Percentiles rank a stretch among this genome's conserved stretches.
Evolutionary conservation across 2,113 vertebrate species (phyloP).

Genomic region (Barbus barbus): DNA sequence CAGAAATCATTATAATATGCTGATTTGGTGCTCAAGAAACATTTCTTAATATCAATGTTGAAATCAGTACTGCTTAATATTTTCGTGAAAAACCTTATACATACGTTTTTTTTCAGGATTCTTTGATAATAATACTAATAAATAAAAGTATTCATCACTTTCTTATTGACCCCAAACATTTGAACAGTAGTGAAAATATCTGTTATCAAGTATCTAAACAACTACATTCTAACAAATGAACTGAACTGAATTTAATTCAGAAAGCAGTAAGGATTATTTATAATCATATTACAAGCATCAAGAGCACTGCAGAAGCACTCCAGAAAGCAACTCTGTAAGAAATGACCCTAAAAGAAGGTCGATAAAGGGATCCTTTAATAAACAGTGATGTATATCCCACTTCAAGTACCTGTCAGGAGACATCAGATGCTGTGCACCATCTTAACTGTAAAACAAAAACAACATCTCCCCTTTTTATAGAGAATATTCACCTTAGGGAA

Average conservation of each 20-base stretch:
- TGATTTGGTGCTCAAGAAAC: neutral
- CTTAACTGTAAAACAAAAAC: neutral
- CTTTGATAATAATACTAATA: neutral
- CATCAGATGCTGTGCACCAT: neutral
- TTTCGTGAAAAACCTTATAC: neutral
- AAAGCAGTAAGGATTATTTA: conserved; percentile 24
- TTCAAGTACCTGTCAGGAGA: neutral
- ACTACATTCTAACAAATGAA: neutral
- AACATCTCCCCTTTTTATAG: neutral
- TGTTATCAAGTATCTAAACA: neutral
- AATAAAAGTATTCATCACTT: neutral
- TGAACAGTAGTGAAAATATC: neutral
- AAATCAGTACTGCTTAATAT: neutral
- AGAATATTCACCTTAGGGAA: conserved; percentile 89
- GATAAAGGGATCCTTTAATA: too few species aligned
- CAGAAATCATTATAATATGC: neutral
- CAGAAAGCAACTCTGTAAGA: neutral
- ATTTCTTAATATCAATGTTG: neutral
- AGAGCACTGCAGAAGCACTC: too few species aligned
- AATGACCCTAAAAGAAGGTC: neutral
- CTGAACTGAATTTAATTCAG: neutral
- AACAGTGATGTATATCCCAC: neutral
- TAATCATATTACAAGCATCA: too few species aligned
- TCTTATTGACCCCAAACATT: neutral
- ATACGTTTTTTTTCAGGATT: too few species aligned